Evolutionary conservation across 2,797 vertebrate species (phyloP).

Genomic region (Macropus fuliginosus): DNA sequence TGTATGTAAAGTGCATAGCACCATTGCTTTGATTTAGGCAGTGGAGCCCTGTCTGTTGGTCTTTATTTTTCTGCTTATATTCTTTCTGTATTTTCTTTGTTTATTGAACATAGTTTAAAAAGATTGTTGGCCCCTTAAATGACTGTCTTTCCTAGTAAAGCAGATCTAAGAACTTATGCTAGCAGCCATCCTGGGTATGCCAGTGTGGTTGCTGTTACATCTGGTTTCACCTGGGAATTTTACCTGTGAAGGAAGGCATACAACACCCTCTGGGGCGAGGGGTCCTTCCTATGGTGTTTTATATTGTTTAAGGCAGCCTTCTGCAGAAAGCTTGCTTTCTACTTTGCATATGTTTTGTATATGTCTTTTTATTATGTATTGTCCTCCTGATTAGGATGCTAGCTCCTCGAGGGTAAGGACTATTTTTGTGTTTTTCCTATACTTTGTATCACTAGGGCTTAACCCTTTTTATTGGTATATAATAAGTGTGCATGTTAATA

Average conservation of each 20-base stretch:
- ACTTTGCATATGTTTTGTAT: neutral
- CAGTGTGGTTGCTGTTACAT: too few species aligned
- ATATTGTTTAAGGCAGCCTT: neutral
- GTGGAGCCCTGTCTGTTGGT: too few species aligned
- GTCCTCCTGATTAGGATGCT: neutral
- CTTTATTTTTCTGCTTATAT: too few species aligned
- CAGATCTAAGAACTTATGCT: too few species aligned
- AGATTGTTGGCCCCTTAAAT: too few species aligned
- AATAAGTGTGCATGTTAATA: neutral
- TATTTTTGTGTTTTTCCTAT: neutral
- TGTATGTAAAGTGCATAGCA: too few species aligned
- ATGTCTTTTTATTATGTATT: neutral
- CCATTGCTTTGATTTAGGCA: too few species aligned
- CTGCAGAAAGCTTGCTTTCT: neutral
- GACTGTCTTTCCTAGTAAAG: too few species aligned
- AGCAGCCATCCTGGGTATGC: too few species aligned
- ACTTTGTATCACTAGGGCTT: neutral
- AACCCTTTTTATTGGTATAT: neutral
- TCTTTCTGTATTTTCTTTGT: too few species aligned
- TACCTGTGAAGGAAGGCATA: fast-evolving
- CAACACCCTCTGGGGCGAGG: neutral
- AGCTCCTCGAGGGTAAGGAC: neutral
- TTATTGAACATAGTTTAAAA: too few species aligned
- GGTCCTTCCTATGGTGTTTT: neutral
- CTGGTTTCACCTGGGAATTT: neutral